These are phyloP conservation scores for Macrophya annulata DNA, from an alignment of 2,888 invertebrate species.

Conservation along the genomic window DNA sequence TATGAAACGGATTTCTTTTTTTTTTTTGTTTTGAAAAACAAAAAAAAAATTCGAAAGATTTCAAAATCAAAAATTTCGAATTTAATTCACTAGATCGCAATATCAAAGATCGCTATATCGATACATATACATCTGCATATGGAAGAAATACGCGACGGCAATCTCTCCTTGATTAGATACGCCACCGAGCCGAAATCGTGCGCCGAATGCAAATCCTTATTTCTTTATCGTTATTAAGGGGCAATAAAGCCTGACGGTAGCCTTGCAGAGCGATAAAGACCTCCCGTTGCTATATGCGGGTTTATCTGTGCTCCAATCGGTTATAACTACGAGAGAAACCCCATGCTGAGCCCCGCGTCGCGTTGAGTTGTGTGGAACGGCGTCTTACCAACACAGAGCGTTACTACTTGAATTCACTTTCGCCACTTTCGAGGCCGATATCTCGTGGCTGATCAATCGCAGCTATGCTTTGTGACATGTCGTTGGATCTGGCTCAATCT, in stretches of 20 bases:
- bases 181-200: not conserved
- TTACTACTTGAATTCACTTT: not conserved
- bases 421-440: not conserved
- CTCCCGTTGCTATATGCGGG: slow-evolving; percentile 62
- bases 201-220: slow-evolving; percentile 68
- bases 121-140: not conserved
- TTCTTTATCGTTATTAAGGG: slow-evolving; percentile 63
- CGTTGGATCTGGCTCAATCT: not conserved
- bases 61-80: no score
- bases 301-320: not conserved
- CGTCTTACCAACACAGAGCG: not conserved
- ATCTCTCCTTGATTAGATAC: slow-evolving; percentile 65
- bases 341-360: not conserved
- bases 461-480: not conserved
- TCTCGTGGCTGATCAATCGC: not conserved
- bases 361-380: no score
- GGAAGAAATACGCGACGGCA: slow-evolving; percentile 64
- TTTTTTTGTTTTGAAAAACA: no score
- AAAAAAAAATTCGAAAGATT: no score
- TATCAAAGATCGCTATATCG: not conserved
- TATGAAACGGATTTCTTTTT: not conserved
- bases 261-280: slow-evolving; percentile 64
- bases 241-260: slow-evolving; percentile 58
- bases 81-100: no score
- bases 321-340: not conserved